phyloP scores from a whole-genome alignment of 2,113 vertebrate species.

The Probosciger aterrimus region DNA sequence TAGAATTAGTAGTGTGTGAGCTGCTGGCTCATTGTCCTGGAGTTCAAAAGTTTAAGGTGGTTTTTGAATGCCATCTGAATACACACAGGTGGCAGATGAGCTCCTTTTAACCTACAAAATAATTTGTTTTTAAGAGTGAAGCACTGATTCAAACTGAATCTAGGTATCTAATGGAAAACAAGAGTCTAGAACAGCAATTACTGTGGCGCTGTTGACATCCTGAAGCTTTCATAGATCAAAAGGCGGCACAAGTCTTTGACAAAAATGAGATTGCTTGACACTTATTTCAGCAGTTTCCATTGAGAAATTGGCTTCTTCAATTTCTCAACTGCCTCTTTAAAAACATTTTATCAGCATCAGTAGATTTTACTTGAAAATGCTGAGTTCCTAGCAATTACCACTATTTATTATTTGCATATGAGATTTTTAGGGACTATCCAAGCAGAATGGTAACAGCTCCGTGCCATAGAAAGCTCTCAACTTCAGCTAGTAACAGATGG shows the following conservation, averaged over 20 bases:
- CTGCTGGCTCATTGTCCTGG: background rate
- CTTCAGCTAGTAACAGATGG: background rate
- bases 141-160: constrained; percentile 42
- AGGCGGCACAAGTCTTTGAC: background rate
- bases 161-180: constrained; percentile 49
- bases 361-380: background rate
- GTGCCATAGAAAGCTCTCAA: constrained; percentile 2
- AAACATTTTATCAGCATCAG: background rate
- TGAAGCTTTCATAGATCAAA: constrained; percentile 2
- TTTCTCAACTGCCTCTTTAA: background rate
- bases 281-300: constrained; percentile 62
- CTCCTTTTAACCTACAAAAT: background rate
- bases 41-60: constrained; percentile 20
- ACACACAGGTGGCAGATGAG: background rate
- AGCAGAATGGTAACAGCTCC: background rate
- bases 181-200: background rate
- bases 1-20: background rate
- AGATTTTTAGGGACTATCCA: constrained; percentile 41
- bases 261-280: constrained; percentile 11
- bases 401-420: constrained; percentile 23
- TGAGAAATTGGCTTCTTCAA: background rate
- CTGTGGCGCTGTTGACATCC: constrained; percentile 15
- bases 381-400: constrained; percentile 15
- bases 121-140: background rate
- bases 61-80: background rate